Percentiles rank a stretch among this genome's conserved stretches.
Conservation (phyloP, 2,797 vertebrate genomes). For the Crypturellus tataupa region DNA sequence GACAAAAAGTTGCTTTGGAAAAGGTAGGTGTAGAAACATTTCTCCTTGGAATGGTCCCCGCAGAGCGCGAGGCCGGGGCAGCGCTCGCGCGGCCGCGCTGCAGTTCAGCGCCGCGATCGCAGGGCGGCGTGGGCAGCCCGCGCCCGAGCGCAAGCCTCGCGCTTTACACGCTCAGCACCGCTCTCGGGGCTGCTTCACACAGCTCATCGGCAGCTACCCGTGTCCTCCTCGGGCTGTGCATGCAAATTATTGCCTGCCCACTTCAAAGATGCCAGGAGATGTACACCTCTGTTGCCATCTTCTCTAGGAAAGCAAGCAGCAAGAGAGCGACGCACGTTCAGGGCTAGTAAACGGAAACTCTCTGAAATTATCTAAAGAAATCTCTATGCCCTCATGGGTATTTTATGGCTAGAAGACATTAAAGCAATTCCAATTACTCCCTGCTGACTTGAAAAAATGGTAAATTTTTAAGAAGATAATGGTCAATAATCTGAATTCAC, state of each 20-base stretch:
- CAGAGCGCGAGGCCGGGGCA: neutral
- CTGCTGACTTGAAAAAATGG: neutral
- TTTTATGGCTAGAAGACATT: neutral
- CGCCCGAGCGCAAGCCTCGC: neutral
- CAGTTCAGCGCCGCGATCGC: neutral
- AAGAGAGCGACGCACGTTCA: neutral
- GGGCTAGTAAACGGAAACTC: neutral
- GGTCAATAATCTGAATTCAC: neutral
- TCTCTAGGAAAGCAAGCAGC: neutral
- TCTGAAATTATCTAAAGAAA: neutral
- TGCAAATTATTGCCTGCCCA: neutral
- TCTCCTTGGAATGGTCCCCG: neutral
- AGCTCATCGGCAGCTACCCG: neutral
- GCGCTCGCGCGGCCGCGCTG: fast-evolving
- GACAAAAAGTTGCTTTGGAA: neutral
- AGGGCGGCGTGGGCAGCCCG: fast-evolving
- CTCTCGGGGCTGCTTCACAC: neutral
- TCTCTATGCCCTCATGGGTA: neutral
- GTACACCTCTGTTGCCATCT: neutral
- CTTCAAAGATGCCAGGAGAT: neutral
- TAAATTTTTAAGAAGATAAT: neutral
- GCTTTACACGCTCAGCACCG: fast-evolving
- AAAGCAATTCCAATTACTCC: neutral
- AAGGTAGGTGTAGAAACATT: fast-evolving
- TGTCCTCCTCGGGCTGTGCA: fast-evolving